Evolutionary conservation across 2,797 vertebrate genomes (phyloP).

Genomic region (Leuciscus waleckii): DNA sequence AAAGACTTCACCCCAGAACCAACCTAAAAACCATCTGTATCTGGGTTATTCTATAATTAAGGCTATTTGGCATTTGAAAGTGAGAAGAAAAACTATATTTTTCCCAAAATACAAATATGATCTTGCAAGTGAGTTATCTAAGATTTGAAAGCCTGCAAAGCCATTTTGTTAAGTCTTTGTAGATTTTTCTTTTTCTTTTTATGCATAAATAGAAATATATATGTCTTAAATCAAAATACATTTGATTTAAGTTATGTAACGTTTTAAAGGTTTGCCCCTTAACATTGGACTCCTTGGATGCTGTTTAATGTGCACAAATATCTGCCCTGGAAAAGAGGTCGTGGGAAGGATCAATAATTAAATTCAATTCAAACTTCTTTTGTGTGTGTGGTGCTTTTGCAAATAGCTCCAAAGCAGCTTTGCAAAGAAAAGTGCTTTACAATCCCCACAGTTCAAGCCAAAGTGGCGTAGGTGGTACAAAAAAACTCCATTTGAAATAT

Average conservation of each 20-base stretch:
- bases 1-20: not conserved
- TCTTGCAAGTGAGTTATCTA: not conserved
- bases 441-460: not conserved
- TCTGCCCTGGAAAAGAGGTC: not conserved
- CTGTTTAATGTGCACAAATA: not conserved
- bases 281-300: not conserved
- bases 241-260: not conserved
- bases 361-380: not conserved
- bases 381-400: not conserved
- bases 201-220: not conserved
- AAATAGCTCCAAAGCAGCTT: conserved; percentile 4
- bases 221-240: too few species aligned
- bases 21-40: conserved; percentile 2
- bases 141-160: not conserved
- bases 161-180: not conserved
- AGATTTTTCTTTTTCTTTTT: not conserved
- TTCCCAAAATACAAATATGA: not conserved
- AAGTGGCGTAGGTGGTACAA: not conserved
- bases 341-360: conserved; percentile 13
- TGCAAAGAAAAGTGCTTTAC: not conserved
- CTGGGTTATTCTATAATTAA: conserved; percentile 1
- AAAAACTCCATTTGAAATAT: not conserved
- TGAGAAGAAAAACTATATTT: not conserved
- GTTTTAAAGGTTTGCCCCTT: not conserved
- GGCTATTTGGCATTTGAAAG: not conserved